phyloP scores from a whole-genome alignment of 35 echinoderm and acorn worm genomes.

The Apostichopus parvimensis region DNA sequence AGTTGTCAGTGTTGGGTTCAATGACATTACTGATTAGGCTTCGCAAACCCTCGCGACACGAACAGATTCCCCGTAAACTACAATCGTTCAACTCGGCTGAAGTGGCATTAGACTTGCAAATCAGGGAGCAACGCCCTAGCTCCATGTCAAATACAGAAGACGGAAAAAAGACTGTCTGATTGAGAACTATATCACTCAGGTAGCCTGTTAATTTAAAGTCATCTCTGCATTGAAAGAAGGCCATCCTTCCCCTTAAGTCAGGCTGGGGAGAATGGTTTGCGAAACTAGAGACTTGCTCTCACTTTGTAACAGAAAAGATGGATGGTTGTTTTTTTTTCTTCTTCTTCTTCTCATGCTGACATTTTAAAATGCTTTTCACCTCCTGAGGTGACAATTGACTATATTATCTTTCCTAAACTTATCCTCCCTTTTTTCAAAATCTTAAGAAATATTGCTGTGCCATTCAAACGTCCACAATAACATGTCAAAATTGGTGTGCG shows the following conservation, averaged over 20 bases:
- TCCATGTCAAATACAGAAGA: slow-evolving; percentile 21
- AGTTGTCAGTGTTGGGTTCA: slow-evolving; percentile 46
- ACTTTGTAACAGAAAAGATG: slow-evolving; percentile 4
- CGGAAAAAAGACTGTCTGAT: slow-evolving; percentile 4
- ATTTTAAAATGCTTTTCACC: slow-evolving; percentile 18
- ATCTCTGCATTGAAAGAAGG: neutral
- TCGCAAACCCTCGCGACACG: slow-evolving; percentile 9
- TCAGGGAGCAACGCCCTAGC: slow-evolving; percentile 47
- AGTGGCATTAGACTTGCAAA: slow-evolving; percentile 54
- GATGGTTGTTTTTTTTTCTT: slow-evolving; percentile 20
- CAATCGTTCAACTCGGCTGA: slow-evolving; percentile 31
- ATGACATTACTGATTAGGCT: slow-evolving; percentile 50
- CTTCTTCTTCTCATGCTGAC: neutral
- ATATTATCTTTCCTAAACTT: slow-evolving; percentile 28
- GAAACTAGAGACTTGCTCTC: slow-evolving; percentile 11
- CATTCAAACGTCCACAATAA: neutral
- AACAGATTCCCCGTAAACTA: slow-evolving; percentile 43
- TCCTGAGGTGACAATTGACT: slow-evolving; percentile 34
- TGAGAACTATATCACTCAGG: slow-evolving; percentile 16
- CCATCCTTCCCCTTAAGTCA: neutral
- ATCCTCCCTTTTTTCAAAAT: neutral
- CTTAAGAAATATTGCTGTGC: neutral
- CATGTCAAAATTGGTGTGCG: no score
- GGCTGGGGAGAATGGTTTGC: slow-evolving; percentile 9
- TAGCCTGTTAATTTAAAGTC: slow-evolving; percentile 23